A percentile compares a stretch with the other conserved stretches of the same genome.
Conservation (phyloP, 2,797 vertebrate genomes). For the Picus viridis region DNA sequence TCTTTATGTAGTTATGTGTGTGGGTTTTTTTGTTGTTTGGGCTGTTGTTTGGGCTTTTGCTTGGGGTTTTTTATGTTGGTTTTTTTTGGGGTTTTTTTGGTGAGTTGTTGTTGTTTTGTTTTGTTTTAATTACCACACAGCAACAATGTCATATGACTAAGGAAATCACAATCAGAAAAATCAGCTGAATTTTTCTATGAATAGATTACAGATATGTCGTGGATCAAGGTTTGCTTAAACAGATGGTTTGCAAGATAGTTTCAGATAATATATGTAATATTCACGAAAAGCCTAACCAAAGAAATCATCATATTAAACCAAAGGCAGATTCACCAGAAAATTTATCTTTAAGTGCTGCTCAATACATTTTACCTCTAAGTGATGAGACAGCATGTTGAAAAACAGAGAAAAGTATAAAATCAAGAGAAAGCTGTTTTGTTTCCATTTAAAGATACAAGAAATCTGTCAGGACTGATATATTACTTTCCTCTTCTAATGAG, state of each 20-base stretch:
- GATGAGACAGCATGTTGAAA: neutral
- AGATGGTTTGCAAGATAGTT: neutral
- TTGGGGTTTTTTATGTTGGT: no score
- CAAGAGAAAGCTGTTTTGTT: neutral
- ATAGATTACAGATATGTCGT: neutral
- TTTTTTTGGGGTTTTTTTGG: no score
- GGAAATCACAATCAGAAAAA: neutral
- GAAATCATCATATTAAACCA: neutral
- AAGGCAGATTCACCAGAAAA: neutral
- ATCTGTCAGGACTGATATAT: neutral
- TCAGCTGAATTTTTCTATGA: neutral
- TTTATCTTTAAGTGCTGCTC: neutral
- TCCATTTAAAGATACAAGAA: neutral
- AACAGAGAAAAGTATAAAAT: neutral
- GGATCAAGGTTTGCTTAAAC: slow-evolving; percentile 3
- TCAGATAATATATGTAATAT: neutral
- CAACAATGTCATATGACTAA: neutral
- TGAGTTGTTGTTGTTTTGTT: no score
- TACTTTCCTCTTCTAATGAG: neutral
- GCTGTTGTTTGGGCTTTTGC: no score
- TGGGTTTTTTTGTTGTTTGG: no score
- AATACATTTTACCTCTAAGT: neutral
- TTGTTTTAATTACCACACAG: neutral
- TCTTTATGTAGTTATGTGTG: neutral
- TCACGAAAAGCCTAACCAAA: neutral